Base-by-base conservation (phyloP, 2,888 invertebrate genomes). In the Chirona hameri region DNA sequence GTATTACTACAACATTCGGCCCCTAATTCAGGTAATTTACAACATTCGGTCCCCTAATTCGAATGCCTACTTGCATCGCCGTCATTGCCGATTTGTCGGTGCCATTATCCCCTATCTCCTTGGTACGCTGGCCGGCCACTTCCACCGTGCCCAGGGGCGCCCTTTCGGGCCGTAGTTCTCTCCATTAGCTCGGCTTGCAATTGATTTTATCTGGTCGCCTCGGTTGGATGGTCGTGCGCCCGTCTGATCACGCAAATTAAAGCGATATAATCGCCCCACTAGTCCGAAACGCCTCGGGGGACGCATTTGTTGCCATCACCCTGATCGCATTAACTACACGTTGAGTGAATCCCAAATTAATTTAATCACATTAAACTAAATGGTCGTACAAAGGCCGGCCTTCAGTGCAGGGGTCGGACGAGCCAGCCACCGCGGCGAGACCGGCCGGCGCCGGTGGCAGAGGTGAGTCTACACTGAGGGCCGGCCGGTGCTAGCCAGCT, bases 281-380 rank as follows among this genome's bases (percentile, higher is more conserved):
- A 76, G 76, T 76, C 76, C 76, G 76, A 76, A 76, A 76, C 76
- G 76, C 76, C 76, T 76, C 76, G 39, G 76, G 76, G 76, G 76
- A 76, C 76, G 76, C 76, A 76, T 76, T 76, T 76, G 76, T 76
- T 76, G 76, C 76, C 76, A 76, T 76, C 76, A 39, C 76, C 31
- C 76, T 76, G 76, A 76, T 76, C 76, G 39, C 76, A 76, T 76
- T 76, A 76, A 76, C 76, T 76, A 76, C 76, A 76, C 76, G 76
- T 76, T 76, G 76, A 76, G 76, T 76, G 76, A 76, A 76, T 76
- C 76, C 76, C 76, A 76, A 76, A 76, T 76, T 76, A 76, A 76
- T 76, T 76, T 76, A 76, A 76, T 76, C 76, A 76, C 76, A 76
- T 76, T 76, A 76, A n/a, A 76, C 76, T 76, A 76, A 76, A 76